Percentiles rank a stretch among this genome's conserved stretches.
phyloP scores from a whole-genome alignment of 2,797 vertebrate genomes.

The Myripristis murdjan region DNA sequence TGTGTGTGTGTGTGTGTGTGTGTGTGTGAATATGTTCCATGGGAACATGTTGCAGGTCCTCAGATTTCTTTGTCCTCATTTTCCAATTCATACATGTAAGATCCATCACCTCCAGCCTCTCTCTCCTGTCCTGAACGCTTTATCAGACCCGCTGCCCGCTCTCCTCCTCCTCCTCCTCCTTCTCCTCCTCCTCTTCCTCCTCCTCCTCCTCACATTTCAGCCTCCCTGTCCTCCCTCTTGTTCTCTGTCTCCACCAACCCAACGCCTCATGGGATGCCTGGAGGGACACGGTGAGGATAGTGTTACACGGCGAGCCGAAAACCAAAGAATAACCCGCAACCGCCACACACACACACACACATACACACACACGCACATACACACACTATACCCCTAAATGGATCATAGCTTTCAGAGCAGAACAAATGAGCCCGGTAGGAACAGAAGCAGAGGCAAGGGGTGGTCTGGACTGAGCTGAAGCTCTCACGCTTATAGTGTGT shows the following conservation, averaged over 20 bases:
- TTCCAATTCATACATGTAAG: no score
- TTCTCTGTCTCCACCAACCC: slow-evolving; percentile 36
- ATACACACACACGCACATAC: slow-evolving; percentile 8
- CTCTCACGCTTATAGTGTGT: slow-evolving; percentile 38
- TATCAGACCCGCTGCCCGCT: slow-evolving; percentile 37
- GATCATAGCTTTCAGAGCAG: slow-evolving; percentile 43
- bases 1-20: no score
- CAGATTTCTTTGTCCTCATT: no score
- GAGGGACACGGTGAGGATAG: slow-evolving; percentile 57
- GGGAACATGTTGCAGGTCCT: no score
- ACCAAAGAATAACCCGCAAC: slow-evolving; percentile 31
- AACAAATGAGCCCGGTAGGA: slow-evolving; percentile 62
- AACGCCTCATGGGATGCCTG: slow-evolving; percentile 44
- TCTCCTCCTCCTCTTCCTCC: slow-evolving; percentile 4
- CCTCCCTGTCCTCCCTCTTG: slow-evolving; percentile 36
- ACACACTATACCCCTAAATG: slow-evolving; percentile 36
- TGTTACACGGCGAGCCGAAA: slow-evolving; percentile 51
- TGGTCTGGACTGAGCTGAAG: slow-evolving; percentile 49
- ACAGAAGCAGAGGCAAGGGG: slow-evolving; percentile 50
- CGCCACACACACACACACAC: no score
- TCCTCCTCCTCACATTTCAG: slow-evolving; percentile 41
- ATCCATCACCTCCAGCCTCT: no score
- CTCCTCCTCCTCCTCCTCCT: not conserved
- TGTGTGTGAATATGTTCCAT: no score
- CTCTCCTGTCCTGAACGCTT: slow-evolving; percentile 33